Evolutionary conservation across 2,888 invertebrate species (phyloP), one percentile per base, ranked within the genome.

Genomic region (Clistopyga incitator): DNA sequence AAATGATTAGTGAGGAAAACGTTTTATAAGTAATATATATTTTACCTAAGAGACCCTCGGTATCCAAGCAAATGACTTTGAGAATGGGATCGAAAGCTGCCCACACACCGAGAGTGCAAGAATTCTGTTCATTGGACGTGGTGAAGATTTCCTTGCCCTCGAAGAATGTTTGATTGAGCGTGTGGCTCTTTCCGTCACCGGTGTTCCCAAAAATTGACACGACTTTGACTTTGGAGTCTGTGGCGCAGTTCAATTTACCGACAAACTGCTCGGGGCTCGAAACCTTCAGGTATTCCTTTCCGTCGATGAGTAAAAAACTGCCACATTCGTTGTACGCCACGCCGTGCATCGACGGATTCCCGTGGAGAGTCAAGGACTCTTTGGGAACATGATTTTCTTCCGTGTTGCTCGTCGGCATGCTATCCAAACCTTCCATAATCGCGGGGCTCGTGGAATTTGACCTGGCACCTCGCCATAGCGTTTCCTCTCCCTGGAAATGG

Each of bases 151-250:
- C 94, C 71, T 92, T 89, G 0, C 95, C 95, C 59, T 93, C 91
- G 89, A 95, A 96, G 87, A 95, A 94, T 15, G 95, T 94, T 88
- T 97, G 95, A 92, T 97, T 97, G 89, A 97, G 93, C 0, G 97
- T 97, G 89, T 96, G 95, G 2, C 97, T 97, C 93, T 97, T 97
- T 1, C 97, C 97, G 93, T 97, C 97, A 0, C 97, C 97, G 0
- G 97, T 97, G 90, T 97, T 97, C 2, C 97, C 97, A 93, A 97
- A 97, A 89, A 97, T 97, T 13, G 97, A 96, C 0, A 97, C 95
- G 18, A 97, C 97, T 93, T 97, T 97, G 15, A 97, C 95, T 92
- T 95, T 95, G 15, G 93, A 92, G 38, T 94, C 93, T 64, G 92
- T 93, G 59, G 94, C 94, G 75, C 95, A 94, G 67, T 93, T 93